Percentiles rank a stretch among this genome's conserved stretches.
Conservation (phyloP, 2,113 vertebrate species). For the Okapia johnstoni region DNA sequence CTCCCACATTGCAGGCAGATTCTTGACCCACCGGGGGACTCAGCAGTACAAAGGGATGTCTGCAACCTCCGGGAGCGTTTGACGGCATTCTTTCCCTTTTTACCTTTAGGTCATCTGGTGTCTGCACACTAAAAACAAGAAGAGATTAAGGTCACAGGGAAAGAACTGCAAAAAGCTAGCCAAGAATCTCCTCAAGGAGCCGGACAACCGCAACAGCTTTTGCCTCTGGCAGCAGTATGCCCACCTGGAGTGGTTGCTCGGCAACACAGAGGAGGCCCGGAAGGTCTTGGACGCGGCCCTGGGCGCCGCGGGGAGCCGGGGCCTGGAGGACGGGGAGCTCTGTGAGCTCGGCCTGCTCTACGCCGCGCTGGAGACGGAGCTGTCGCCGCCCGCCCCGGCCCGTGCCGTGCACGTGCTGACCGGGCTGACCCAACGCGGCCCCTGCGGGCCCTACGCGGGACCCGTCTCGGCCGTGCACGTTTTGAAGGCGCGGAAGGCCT, state of each 20-base stretch:
- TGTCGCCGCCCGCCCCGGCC: constrained; percentile 44
- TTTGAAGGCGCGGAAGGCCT: constrained; percentile 90
- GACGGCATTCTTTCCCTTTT: not conserved
- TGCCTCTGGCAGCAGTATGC: constrained; percentile 92
- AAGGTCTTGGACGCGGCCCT: constrained; percentile 92
- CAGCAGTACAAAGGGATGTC: accelerated
- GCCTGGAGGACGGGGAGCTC: constrained; percentile 78
- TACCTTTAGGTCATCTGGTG: constrained; percentile 84
- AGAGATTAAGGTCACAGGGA: constrained; percentile 88
- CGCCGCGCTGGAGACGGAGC: constrained; percentile 89
- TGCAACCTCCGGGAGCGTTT: not conserved
- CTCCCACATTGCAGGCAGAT: not conserved
- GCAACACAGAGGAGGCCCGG: constrained; percentile 90
- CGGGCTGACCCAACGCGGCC: constrained; percentile 81
- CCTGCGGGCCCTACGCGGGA: constrained; percentile 75
- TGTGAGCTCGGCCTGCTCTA: constrained; percentile 91
- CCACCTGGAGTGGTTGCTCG: constrained; percentile 94
- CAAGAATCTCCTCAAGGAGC: constrained; percentile 92
- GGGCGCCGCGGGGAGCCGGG: constrained; percentile 75
- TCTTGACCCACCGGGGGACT: not conserved
- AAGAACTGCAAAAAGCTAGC: constrained; percentile 91
- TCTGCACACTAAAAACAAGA: constrained; percentile 85
- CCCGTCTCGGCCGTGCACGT: constrained; percentile 81
- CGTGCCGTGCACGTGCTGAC: constrained; percentile 86
- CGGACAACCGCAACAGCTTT: constrained; percentile 88